Conservation (phyloP, 1,140 invertebrate species). For the Limonius californicus region DNA sequence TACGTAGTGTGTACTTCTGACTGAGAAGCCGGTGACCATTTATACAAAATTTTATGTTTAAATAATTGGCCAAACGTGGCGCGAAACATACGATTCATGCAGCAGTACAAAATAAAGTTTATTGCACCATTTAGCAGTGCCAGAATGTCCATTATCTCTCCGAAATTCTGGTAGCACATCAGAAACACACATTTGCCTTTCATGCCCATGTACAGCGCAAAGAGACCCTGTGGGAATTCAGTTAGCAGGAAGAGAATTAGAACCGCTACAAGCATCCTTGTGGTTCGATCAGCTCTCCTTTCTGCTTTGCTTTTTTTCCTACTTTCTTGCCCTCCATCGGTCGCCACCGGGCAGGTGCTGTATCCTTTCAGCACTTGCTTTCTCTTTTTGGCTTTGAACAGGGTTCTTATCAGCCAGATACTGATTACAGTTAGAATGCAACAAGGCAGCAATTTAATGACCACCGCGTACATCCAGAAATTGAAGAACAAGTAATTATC, state of each 20-base stretch:
- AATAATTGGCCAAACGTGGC: slow-evolving; percentile 79
- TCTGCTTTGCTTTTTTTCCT: slow-evolving; percentile 57
- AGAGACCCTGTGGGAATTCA: slow-evolving; percentile 79
- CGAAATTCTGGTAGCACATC: slow-evolving; percentile 73
- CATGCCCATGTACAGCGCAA: slow-evolving; percentile 69
- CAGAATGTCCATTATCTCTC: slow-evolving; percentile 87
- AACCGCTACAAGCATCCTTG: slow-evolving; percentile 85
- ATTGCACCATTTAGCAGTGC: slow-evolving; percentile 89
- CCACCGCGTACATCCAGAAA: slow-evolving; percentile 83
- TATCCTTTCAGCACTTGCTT: slow-evolving; percentile 64
- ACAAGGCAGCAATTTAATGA: slow-evolving; percentile 83
- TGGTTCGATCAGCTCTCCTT: slow-evolving; percentile 77
- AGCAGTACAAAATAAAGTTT: slow-evolving; percentile 92
- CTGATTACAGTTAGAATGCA: slow-evolving; percentile 79
- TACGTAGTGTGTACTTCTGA: slow-evolving; percentile 53
- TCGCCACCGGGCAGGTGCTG: slow-evolving; percentile 50
- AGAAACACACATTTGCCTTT: slow-evolving; percentile 70
- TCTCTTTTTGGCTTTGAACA: slow-evolving; percentile 66
- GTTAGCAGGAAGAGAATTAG: slow-evolving; percentile 81
- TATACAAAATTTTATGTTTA: slow-evolving; percentile 44
- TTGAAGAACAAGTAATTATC: slow-evolving; percentile 64
- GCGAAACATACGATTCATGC: slow-evolving; percentile 91
- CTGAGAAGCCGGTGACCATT: slow-evolving; percentile 47
- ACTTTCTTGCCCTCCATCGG: slow-evolving; percentile 8
- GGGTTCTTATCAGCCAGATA: slow-evolving; percentile 69